Conservation (phyloP, 2,113 vertebrate species). For the Mastomys natalensis region DNA sequence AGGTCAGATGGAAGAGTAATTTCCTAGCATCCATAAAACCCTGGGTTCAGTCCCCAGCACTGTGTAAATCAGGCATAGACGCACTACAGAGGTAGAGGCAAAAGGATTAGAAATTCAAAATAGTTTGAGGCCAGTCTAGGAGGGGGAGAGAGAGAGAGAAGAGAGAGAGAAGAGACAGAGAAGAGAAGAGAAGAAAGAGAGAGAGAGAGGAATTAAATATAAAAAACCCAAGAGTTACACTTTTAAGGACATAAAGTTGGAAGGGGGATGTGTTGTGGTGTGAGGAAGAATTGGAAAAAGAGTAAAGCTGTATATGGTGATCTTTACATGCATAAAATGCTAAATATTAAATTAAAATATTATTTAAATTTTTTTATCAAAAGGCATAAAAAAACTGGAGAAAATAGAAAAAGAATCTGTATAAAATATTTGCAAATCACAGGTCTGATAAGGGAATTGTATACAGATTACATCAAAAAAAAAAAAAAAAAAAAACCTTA, state of each 20-base stretch:
- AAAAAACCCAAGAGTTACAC: not conserved
- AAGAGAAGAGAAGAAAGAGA: fast-evolving
- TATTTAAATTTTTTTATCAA: not conserved
- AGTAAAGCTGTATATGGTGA: not conserved
- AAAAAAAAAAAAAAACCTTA: not conserved
- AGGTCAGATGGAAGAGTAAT: not conserved
- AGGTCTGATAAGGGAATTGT: slow-evolving; percentile 24
- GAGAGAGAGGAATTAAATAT: not conserved
- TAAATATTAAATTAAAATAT: not conserved
- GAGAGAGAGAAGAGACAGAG: not conserved
- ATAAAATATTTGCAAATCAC: slow-evolving; percentile 42
- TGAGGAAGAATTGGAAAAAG: not conserved
- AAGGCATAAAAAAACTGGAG: not conserved
- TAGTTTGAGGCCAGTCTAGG: not conserved
- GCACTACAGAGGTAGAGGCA: not conserved
- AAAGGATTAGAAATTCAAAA: not conserved
- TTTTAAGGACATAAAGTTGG: not conserved
- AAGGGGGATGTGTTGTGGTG: not conserved
- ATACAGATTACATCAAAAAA: not conserved
- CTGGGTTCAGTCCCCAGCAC: not conserved
- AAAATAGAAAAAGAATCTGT: not conserved
- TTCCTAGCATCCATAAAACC: not conserved
- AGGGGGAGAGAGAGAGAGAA: too few species aligned
- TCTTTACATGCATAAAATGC: not conserved
- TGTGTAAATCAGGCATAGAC: too few species aligned